These are phyloP conservation scores for Podabrus alpinus DNA, from an alignment of 2,888 invertebrate species.

Conservation along the genomic window DNA sequence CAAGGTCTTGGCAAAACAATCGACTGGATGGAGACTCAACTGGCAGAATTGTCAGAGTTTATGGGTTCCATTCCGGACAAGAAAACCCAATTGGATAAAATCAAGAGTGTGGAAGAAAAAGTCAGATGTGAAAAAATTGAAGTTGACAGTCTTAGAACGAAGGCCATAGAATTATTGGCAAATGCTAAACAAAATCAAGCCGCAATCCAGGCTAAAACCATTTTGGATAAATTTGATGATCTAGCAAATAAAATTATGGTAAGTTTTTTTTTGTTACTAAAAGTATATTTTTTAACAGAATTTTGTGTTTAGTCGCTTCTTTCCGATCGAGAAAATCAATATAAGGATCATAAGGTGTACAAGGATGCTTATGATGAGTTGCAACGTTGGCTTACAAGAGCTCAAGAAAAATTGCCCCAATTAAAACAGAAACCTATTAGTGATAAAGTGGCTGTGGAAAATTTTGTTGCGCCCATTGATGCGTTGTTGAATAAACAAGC, in stretches of 20 bases:
- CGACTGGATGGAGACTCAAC: slow-evolving; percentile 73
- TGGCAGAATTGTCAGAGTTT: slow-evolving; percentile 73
- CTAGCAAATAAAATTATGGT: slow-evolving; percentile 76
- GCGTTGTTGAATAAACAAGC: slow-evolving; percentile 85
- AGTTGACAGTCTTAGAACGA: slow-evolving; percentile 82
- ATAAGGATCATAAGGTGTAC: slow-evolving; percentile 84
- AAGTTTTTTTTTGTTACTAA: slow-evolving; percentile 32
- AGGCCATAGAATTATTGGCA: slow-evolving; percentile 83
- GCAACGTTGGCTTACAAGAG: slow-evolving; percentile 83
- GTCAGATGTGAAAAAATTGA: slow-evolving; percentile 88
- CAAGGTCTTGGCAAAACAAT: slow-evolving; percentile 83
- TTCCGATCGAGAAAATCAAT: slow-evolving; percentile 81
- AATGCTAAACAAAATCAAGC: slow-evolving; percentile 84
- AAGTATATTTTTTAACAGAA: slow-evolving; percentile 4
- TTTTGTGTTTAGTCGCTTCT: slow-evolving; percentile 62
- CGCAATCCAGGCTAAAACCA: slow-evolving; percentile 82
- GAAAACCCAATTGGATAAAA: slow-evolving; percentile 80
- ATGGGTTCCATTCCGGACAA: slow-evolving; percentile 86
- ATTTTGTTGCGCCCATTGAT: slow-evolving; percentile 85
- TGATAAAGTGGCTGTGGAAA: slow-evolving; percentile 87
- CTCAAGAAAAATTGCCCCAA: slow-evolving; percentile 87
- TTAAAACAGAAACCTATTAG: slow-evolving; percentile 82
- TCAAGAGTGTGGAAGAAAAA: slow-evolving; percentile 85
- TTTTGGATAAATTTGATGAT: slow-evolving; percentile 81
- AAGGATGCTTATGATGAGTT: slow-evolving; percentile 92